Evolutionary conservation across 2,797 vertebrate genomes (phyloP), one percentile per base, ranked within the genome.

Genomic region (Oryzias sinensis): DNA sequence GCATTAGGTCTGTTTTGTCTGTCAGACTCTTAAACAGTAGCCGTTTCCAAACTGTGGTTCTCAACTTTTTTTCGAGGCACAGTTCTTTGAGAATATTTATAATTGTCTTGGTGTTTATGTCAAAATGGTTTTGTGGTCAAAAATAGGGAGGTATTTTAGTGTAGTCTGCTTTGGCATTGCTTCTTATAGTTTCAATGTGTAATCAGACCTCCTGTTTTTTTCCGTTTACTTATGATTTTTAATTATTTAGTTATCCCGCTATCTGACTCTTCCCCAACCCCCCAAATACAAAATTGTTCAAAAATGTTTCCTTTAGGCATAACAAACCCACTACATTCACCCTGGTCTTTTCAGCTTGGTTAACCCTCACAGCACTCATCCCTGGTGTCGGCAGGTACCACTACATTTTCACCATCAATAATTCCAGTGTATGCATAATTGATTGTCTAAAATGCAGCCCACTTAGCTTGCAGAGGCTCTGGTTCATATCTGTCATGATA

Each of bases 371-470:
- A 65, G 76, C 68, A 55, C 77, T 87, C 56, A 81, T 74, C 62
- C 63, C 70, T 68, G 68, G 59, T 78, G 84, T 75, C 40, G 72
- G 68, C 85, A 85, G 81, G 82, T 88, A 86, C 70, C 72, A 40
- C 81, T 79, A 80, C 79, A 80, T 84, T 85, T 85, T 76, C 58
- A 74, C 59, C 84, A 91, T 91, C 73, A 87, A 91, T 90, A 82
- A 88, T 90, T 91, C 83, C 71, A 75, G 56, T 58, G 59, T 79
- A 83, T 89, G 33, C 76, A 88, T 90, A 87, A 89, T 89, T 81
- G 67, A 88, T 85, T 43, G 16, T 68, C 56, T 84, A 70, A 86
- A 88, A 89, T 83, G 84, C 80, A 76, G 54, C 68, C 65, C 84
- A 83, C 77, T 90, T 88, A 84, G 74, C 74, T 72, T 65, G 62